Evolutionary conservation across 1,140 invertebrate species (phyloP).

Genomic region (Drosophila biarmipes): DNA sequence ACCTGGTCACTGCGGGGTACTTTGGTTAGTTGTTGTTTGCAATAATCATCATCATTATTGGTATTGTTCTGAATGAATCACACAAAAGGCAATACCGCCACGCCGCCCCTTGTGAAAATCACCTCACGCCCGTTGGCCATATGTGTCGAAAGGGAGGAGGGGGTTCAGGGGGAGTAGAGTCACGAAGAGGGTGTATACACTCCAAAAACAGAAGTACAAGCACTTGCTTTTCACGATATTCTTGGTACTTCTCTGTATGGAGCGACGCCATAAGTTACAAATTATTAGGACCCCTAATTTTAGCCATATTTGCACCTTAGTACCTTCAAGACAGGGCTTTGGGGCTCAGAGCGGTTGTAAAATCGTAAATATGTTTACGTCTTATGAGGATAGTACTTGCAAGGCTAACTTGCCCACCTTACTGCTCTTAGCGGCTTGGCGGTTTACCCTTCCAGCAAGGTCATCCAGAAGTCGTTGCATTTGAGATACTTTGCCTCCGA

Average conservation of each 20-base stretch:
- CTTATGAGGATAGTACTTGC: neutral
- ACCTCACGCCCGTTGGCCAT: conserved; percentile 15
- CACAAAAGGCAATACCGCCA: conserved; percentile 54
- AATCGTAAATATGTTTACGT: neutral
- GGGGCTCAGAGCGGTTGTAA: too few relatives aligned
- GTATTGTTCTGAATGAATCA: conserved; percentile 77
- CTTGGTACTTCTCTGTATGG: conserved; percentile 9
- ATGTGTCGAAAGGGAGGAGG: neutral
- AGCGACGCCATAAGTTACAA: neutral
- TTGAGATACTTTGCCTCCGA: conserved; percentile 9
- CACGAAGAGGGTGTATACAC: neutral
- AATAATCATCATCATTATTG: conserved; percentile 54
- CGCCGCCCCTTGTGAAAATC: conserved; percentile 1
- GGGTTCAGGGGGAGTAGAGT: neutral
- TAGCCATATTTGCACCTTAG: neutral
- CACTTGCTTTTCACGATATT: conserved; percentile 4
- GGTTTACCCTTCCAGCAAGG: neutral
- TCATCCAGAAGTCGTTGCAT: conserved; percentile 21
- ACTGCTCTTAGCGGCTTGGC: neutral
- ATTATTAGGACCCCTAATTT: neutral
- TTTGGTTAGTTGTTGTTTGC: conserved; percentile 51
- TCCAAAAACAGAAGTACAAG: conserved; percentile 12
- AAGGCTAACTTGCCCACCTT: neutral
- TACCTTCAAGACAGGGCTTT: neutral
- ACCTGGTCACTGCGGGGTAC: conserved; percentile 11